phyloP scores from a whole-genome alignment of 2,888 invertebrate species.

The Lobophora halterata region DNA sequence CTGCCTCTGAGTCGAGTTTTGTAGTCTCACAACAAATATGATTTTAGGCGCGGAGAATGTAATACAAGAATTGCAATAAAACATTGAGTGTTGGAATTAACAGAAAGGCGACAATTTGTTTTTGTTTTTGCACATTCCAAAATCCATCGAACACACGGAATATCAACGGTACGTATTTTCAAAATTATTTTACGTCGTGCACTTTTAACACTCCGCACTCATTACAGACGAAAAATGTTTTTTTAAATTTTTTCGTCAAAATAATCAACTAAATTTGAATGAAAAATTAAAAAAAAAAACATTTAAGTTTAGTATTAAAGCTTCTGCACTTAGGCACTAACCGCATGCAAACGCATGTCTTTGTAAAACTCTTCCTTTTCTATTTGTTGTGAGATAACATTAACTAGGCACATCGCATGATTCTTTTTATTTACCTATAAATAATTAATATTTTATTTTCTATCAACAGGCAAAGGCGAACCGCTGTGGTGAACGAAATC shows the following conservation, averaged over 20 bases:
- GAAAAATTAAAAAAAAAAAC: too few relatives aligned
- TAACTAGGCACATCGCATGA: conserved; percentile 45
- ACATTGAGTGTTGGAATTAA: conserved; percentile 82
- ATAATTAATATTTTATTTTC: conserved; percentile 27
- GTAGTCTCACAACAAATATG: conserved; percentile 82
- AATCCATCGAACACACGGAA: conserved; percentile 47
- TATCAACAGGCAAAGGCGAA: conserved; percentile 55
- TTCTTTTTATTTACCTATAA: conserved; percentile 22
- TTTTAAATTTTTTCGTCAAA: conserved; percentile 44
- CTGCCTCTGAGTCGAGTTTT: conserved; percentile 45
- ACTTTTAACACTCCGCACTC: conserved; percentile 70
- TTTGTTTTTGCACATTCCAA: conserved; percentile 52
- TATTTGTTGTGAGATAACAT: conserved; percentile 81
- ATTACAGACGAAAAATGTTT: conserved; percentile 54
- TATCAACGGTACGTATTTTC: conserved; percentile 71
- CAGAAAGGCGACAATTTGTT: conserved; percentile 74
- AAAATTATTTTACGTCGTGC: conserved; percentile 67
- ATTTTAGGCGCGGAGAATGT: conserved; percentile 66
- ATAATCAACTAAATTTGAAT: too few relatives aligned
- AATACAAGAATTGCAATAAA: conserved; percentile 78
- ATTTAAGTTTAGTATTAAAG: conserved; percentile 49
- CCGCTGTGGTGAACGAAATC: conserved; percentile 50
- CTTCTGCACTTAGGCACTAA: conserved; percentile 52
- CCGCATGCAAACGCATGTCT: conserved; percentile 57
- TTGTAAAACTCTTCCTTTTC: conserved; percentile 40